These are phyloP conservation scores for Calidris pugnax DNA, from an alignment of 2,113 vertebrate species.

Conservation along the genomic window DNA sequence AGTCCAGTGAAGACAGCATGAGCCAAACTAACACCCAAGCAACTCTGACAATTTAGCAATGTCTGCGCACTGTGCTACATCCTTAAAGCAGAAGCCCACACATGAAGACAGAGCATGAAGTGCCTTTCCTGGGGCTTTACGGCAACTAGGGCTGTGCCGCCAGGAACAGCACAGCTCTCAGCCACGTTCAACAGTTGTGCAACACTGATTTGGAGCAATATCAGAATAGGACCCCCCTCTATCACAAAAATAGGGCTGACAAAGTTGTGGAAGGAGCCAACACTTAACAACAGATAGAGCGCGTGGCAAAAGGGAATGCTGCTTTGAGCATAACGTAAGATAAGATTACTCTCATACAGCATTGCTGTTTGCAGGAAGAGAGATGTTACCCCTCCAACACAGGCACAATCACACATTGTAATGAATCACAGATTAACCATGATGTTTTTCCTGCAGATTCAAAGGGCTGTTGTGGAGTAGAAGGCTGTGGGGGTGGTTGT, in stretches of 20 bases:
- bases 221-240: neutral
- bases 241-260: constrained; percentile 22
- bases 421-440: neutral
- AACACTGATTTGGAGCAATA: neutral
- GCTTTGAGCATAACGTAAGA: neutral
- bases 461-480: neutral
- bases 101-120: neutral
- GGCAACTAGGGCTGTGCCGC: neutral
- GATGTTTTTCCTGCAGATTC: neutral
- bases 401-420: neutral
- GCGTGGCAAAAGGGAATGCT: neutral
- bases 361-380: neutral
- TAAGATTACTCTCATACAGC: neutral
- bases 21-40: neutral
- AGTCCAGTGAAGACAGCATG: neutral
- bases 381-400: neutral
- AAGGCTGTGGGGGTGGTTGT: neutral
- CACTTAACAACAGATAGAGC: neutral
- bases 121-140: neutral
- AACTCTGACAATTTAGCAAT: neutral
- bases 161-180: neutral
- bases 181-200: neutral
- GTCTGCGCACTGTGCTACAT: neutral
- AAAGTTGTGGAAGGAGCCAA: constrained; percentile 4
- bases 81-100: neutral